Evolutionary conservation across 2,888 invertebrate species (phyloP).

Genomic region (Rhorus exstirpatorius): DNA sequence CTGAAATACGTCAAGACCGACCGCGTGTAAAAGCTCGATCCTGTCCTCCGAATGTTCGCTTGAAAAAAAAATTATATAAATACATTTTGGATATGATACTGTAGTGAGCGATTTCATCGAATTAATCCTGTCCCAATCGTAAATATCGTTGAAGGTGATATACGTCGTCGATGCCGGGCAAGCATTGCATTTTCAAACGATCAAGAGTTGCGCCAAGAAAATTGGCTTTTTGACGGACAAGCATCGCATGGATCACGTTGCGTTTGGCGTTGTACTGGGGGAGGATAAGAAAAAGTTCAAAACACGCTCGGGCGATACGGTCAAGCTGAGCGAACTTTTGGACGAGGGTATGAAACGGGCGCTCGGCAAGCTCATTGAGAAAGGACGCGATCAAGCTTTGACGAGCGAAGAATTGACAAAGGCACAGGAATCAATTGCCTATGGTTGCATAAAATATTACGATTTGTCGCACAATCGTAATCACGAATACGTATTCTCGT

Average conservation of each 20-base stretch:
- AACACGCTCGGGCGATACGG: slow-evolving; percentile 98
- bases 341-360: slow-evolving; percentile 96
- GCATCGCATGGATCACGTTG: slow-evolving; percentile 95
- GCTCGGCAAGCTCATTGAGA: slow-evolving; percentile 94
- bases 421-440: slow-evolving; percentile 97
- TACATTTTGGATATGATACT: too few species aligned
- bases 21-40: too few species aligned
- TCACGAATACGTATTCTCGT: slow-evolving; percentile 98
- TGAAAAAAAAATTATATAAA: too few species aligned
- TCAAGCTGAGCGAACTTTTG: slow-evolving; percentile 94
- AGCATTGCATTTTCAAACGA: slow-evolving; percentile 90
- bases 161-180: slow-evolving; percentile 97
- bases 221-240: slow-evolving; percentile 90
- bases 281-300: slow-evolving; percentile 99
- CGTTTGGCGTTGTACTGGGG: slow-evolving; percentile 98
- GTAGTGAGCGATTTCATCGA: too few species aligned
- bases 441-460: slow-evolving; percentile 99
- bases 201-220: slow-evolving; percentile 93
- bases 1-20: too few species aligned
- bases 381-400: slow-evolving; percentile 94
- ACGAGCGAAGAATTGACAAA: slow-evolving; percentile 92
- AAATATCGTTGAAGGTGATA: slow-evolving; percentile 78
- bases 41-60: too few species aligned
- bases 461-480: slow-evolving; percentile 97
- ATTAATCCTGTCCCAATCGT: not conserved